Conservation (phyloP, 2,113 vertebrate species). For the Glaucomys volans region DNA sequence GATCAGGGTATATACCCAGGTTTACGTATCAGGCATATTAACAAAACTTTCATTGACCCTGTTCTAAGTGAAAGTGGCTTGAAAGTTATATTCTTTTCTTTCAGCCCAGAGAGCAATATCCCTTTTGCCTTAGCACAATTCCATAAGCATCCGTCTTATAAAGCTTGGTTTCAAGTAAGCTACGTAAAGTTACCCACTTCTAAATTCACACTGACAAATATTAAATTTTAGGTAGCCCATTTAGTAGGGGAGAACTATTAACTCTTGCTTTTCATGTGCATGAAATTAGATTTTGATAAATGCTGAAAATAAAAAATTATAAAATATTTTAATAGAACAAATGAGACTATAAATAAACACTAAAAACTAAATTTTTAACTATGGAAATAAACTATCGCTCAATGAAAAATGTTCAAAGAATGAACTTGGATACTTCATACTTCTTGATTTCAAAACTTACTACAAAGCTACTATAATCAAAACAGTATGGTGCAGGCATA, state of each 20-base stretch:
- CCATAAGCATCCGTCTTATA: neutral
- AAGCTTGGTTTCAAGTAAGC: neutral
- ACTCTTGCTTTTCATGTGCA: neutral
- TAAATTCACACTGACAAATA: neutral
- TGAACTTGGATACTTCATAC: neutral
- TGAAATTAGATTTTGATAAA: neutral
- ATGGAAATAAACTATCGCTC: neutral
- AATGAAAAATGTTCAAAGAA: neutral
- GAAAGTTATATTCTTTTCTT: neutral
- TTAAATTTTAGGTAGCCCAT: neutral
- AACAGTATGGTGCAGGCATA: too few relatives aligned
- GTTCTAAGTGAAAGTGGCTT: neutral
- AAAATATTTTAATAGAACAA: neutral
- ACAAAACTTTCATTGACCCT: neutral
- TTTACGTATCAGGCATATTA: neutral
- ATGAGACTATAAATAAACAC: neutral
- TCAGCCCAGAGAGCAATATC: neutral
- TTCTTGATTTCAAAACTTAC: too few relatives aligned
- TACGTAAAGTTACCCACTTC: neutral
- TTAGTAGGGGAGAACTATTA: neutral
- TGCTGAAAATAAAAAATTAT: neutral
- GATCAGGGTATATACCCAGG: neutral
- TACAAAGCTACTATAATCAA: too few relatives aligned
- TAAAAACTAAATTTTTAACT: neutral
- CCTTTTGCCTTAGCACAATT: neutral